Conservation (phyloP, 2,113 vertebrate genomes). For the Neoarius graeffei region DNA sequence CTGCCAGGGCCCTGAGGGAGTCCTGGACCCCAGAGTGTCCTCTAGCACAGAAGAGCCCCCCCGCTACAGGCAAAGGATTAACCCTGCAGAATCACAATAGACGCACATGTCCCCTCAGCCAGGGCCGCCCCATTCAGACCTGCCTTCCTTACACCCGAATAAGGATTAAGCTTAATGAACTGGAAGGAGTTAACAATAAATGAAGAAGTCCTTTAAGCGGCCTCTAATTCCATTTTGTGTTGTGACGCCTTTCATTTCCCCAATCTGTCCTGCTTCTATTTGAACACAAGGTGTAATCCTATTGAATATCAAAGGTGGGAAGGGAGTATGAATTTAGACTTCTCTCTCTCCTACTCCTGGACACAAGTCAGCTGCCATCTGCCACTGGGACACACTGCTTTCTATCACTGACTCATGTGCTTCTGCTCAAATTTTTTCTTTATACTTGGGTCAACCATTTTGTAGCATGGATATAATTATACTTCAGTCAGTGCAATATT, state of each 20-base stretch:
- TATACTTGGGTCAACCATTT: not conserved
- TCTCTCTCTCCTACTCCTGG: conserved; percentile 77
- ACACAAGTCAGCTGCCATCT: conserved; percentile 77
- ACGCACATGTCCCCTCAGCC: conserved; percentile 83
- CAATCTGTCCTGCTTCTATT: conserved; percentile 67
- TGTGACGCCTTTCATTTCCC: conserved; percentile 69
- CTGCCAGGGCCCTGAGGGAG: conserved; percentile 58
- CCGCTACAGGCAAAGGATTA: conserved; percentile 81
- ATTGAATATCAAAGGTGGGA: conserved; percentile 98
- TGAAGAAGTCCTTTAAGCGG: conserved; percentile 84
- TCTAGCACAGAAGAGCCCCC: conserved; percentile 54
- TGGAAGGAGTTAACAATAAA: conserved; percentile 99
- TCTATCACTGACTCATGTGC: conserved; percentile 50
- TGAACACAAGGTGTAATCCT: conserved; percentile 95
- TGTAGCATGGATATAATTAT: not conserved
- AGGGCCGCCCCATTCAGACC: conserved; percentile 81
- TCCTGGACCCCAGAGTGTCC: conserved; percentile 54
- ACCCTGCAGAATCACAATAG: conserved; percentile 82
- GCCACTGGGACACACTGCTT: conserved; percentile 66
- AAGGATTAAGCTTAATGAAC: conserved; percentile 98
- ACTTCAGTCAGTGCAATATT: no score
- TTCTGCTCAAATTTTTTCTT: not conserved
- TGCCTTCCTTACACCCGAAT: conserved; percentile 83
- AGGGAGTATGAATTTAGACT: conserved; percentile 95
- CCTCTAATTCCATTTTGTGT: conserved; percentile 89